Evolutionary conservation across 2,797 vertebrate genomes (phyloP), one percentile per base, ranked within the genome.

Genomic region (Rhadinocentrus ornatus): DNA sequence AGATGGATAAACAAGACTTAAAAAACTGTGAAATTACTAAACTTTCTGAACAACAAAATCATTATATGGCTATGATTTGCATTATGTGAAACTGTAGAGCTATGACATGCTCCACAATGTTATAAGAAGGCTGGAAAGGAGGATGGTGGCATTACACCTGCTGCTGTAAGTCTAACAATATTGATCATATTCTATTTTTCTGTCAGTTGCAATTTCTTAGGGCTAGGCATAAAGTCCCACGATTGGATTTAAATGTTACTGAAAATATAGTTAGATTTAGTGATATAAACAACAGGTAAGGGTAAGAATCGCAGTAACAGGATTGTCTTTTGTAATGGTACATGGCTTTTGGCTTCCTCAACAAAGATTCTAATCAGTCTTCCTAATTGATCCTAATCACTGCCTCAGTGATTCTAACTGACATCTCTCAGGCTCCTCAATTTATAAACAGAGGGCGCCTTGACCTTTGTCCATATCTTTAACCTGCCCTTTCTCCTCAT

Each of bases 381-480:
- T 66, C 72, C 32, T 50, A 84, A 92, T 91, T 64, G 90, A 92
- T 89, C 76, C 59, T n/a, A 18, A 81, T 81, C 75, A 35, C 54
- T 60, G 63, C 60, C 71, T 69, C 55, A 53, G 55, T 69, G 67
- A 66, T 58, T 75, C 71, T 81, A 75, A 89, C 82, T 84, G 80
- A 88, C 83, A 85, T 20, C 69, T 53, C 61, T 62, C 59, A 73
- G 65, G 76, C 48, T 75, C 16, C 2, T 37, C 87, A 80, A 91
- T 88, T 91, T 80, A 89, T 89, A 91, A 84, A 79, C 82, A 84
- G 62, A 35, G 57, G 82, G 84, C 84, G 89, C 84, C 84, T 90
- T 93, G 91, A 88, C 91, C 91, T 92, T 90, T 93, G 77, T 53
- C 6, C 1, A 44, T 32, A 81, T 85, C 69, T 86, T 73, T 88